Percentiles rank a stretch among this genome's conserved stretches.
These are phyloP conservation scores for Synchiropus splendidus DNA, from an alignment of 2,113 vertebrate genomes.

Conservation along the genomic window DNA sequence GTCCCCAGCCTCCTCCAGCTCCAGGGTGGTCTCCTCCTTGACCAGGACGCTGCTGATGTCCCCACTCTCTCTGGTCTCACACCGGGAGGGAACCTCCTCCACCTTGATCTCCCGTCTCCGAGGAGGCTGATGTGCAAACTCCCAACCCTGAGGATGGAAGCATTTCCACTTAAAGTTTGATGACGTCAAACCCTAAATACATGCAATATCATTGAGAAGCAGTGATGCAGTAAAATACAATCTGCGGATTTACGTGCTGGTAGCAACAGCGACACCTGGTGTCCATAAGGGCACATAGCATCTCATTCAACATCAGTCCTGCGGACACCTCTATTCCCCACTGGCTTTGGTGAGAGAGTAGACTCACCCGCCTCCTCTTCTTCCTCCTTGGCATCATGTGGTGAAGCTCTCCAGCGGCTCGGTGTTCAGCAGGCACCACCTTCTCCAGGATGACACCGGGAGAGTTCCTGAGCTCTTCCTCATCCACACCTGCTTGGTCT, in stretches of 20 bases:
- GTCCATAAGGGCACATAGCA: no score
- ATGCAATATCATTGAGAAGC: no score
- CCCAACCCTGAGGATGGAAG: conserved; percentile 23
- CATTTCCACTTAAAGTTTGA: no score
- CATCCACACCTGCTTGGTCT: no score
- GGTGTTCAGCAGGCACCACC: conserved; percentile 37
- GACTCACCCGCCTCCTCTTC: conserved; percentile 35
- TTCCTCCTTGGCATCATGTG: background rate
- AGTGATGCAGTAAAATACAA: no score
- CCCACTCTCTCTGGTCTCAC: conserved; percentile 7
- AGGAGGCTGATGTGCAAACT: conserved; percentile 1
- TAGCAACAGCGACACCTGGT: background rate
- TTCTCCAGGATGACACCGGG: conserved; percentile 57
- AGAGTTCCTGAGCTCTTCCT: conserved; percentile 14
- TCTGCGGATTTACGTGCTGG: no score
- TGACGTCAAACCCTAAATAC: no score
- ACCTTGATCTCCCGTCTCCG: conserved; percentile 44
- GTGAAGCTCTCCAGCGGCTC: conserved; percentile 5
- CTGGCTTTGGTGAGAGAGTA: no score
- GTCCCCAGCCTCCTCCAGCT: conserved; percentile 29
- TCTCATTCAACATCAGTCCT: no score
- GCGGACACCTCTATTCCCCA: no score
- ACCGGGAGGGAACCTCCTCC: conserved; percentile 34
- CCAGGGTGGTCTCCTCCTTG: conserved; percentile 56
- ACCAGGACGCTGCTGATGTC: conserved; percentile 55